Conservation (phyloP, 64 coral and sea anemone species). For the Pachyseris speciosa region DNA sequence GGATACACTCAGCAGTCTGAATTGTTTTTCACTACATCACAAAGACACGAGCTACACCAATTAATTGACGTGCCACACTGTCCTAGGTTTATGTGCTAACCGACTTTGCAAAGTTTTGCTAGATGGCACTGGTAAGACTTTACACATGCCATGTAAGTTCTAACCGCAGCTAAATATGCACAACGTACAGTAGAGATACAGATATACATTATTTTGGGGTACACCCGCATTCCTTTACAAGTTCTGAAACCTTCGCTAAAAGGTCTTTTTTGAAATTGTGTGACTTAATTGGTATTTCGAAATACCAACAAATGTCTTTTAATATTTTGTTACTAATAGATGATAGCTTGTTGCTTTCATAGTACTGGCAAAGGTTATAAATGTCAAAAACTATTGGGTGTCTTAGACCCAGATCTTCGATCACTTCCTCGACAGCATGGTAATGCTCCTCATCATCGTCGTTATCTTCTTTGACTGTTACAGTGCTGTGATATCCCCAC, state of each 20-base stretch:
- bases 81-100: too few species aligned
- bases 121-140: too few species aligned
- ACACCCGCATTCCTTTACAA: conserved; percentile 68
- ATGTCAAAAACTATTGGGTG: conserved; percentile 47
- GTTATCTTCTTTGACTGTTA: background rate
- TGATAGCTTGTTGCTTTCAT: conserved; percentile 11
- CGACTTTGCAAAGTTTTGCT: too few species aligned
- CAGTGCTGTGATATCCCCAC: background rate
- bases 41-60: too few species aligned
- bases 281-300: conserved; percentile 68
- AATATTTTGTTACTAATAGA: conserved; percentile 38
- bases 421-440: background rate
- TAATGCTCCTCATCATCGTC: background rate
- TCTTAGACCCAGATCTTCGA: conserved; percentile 15
- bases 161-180: too few species aligned
- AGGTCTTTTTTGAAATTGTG: conserved; percentile 61
- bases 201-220: background rate
- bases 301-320: conserved; percentile 41
- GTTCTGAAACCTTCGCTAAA: conserved; percentile 34
- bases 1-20: too few species aligned
- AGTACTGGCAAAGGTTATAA: conserved; percentile 60
- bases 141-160: too few species aligned
- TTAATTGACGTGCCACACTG: too few species aligned
- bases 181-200: background rate
- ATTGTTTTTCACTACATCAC: too few species aligned